phyloP scores from a whole-genome alignment of 2,113 vertebrate genomes.

The Cercocebus atys region DNA sequence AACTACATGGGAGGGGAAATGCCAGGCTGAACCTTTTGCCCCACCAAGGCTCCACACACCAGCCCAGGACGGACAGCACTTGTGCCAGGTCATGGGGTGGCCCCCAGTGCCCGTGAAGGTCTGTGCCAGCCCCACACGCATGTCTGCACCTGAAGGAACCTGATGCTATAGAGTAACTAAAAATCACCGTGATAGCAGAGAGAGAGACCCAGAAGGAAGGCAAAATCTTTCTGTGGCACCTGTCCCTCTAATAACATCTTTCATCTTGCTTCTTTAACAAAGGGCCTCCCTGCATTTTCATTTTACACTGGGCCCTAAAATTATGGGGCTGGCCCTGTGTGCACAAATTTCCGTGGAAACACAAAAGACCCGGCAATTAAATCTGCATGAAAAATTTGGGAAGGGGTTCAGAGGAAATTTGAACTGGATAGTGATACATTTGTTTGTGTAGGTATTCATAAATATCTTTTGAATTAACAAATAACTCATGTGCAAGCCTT shows the following conservation, averaged over 20 bases:
- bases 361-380: background rate
- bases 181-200: background rate
- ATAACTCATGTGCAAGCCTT: too few species aligned
- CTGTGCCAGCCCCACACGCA: background rate
- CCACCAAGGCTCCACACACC: background rate
- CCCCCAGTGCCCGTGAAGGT: background rate
- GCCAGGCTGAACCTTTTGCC: background rate
- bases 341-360: background rate
- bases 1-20: background rate
- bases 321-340: background rate
- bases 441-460: too few species aligned
- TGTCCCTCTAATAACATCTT: background rate
- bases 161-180: background rate
- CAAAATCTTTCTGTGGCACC: background rate
- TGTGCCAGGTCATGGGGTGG: background rate
- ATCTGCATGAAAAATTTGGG: background rate
- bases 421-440: background rate
- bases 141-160: background rate
- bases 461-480: too few species aligned
- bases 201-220: background rate
- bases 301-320: background rate
- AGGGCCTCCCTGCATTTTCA: background rate
- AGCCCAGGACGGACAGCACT: background rate
- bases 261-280: background rate
- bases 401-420: background rate